phyloP scores from a whole-genome alignment of 2,113 vertebrate genomes.

The Condylura cristata region DNA sequence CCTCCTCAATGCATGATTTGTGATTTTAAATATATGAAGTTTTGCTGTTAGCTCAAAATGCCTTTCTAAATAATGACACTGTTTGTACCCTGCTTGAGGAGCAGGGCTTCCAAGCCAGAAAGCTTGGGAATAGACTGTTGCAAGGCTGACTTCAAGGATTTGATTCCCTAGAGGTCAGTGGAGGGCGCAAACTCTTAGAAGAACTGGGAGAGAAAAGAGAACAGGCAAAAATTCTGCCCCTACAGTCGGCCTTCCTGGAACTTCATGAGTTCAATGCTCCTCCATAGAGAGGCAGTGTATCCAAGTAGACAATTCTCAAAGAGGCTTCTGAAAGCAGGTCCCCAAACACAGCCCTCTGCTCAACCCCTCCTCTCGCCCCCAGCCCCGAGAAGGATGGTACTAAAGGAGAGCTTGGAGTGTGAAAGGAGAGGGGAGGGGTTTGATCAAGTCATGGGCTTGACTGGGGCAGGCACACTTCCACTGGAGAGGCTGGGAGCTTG shows the following conservation, averaged over 20 bases:
- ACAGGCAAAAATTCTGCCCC: not conserved
- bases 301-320: not conserved
- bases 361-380: not conserved
- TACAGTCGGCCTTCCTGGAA: not conserved
- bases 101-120: not conserved
- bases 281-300: not conserved
- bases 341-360: too few relatives aligned
- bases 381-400: not conserved
- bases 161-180: not conserved
- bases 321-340: not conserved
- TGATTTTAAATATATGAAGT: not conserved
- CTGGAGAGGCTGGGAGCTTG: too few relatives aligned
- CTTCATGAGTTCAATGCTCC: not conserved
- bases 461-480: not conserved
- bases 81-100: not conserved
- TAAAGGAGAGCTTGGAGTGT: not conserved
- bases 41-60: not conserved
- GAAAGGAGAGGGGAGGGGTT: not conserved
- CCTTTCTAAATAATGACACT: not conserved
- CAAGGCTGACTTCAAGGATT: not conserved
- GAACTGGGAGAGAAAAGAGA: not conserved
- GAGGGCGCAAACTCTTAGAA: not conserved
- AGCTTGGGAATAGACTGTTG: accelerated
- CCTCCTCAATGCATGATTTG: not conserved
- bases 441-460: not conserved